Base-by-base conservation (phyloP, 2,888 invertebrate species). In the Sarcophaga caerulescens region DNA sequence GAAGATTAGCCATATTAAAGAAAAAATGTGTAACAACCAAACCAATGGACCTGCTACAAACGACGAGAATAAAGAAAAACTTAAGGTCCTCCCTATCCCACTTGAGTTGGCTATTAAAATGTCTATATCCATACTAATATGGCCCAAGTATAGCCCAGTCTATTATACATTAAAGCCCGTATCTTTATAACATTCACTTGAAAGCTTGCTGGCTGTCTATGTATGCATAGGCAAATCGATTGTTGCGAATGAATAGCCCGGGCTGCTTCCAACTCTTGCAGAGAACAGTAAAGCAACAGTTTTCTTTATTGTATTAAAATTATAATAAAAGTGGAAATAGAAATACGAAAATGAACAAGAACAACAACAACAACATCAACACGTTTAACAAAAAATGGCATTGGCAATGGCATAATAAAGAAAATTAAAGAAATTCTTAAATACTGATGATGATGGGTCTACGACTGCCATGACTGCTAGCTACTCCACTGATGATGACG, bases 1-100 rank as follows among this genome's bases (percentile, higher is more conserved):
- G 69, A 60, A 35, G 69, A 85, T 85, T 85, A 77, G 83, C 83
- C 77, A 81, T 74, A 83, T 85, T 85, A 83, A 74, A 74, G 45
- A 65, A 83, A 83, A 80, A 85, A 80, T 74, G 80, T 73, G 65
- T 4, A 74, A 80, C 62, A 71, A 25, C 57, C 21, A 65, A 44
- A 25, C 52, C 52, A 47, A 47, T 11, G 47, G 47, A 3, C 25
- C 44, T n/a, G 17, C 8, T 59, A 59, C 19, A 23, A n/a, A n/a
- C n/a, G n/a, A n/a, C n/a, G n/a, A n/a, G n/a, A n/a, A n/a, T n/a
- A n/a, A n/a, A n/a, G n/a, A n/a, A n/a, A n/a, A n/a, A n/a, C n/a
- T n/a, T n/a, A n/a, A n/a, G n/a, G n/a, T n/a, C n/a, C n/a, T n/a
- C n/a, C n/a, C n/a, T n/a, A n/a, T n/a, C n/a, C n/a, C n/a, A n/a